A percentile compares a stretch with the other conserved stretches of the same genome.
These are phyloP conservation scores for Oreohelix idahoensis DNA, from an alignment of 1,140 invertebrate genomes.

Conservation along the genomic window DNA sequence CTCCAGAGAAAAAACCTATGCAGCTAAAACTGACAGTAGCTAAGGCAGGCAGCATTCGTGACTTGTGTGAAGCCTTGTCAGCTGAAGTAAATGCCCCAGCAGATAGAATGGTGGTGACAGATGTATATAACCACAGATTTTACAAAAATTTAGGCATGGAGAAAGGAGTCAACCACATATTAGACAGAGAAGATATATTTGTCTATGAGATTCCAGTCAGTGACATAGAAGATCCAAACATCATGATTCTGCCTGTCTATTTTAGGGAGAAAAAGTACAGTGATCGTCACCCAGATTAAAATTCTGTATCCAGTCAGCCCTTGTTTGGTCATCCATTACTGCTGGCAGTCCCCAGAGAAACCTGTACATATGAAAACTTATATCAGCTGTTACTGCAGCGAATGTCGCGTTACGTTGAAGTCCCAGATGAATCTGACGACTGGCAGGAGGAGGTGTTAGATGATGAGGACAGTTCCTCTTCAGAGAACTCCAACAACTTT, in stretches of 20 bases:
- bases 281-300: slow-evolving; percentile 4
- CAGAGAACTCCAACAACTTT: slow-evolving; percentile 28
- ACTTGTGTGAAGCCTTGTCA: slow-evolving; percentile 67
- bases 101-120: slow-evolving; percentile 74
- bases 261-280: slow-evolving; percentile 69
- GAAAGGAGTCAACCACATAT: slow-evolving; percentile 73
- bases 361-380: slow-evolving; percentile 32
- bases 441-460: slow-evolving; percentile 62
- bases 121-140: slow-evolving; percentile 76
- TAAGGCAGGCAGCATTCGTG: slow-evolving; percentile 70
- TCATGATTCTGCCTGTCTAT: slow-evolving; percentile 70
- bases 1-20: slow-evolving; percentile 64
- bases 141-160: slow-evolving; percentile 74
- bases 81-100: slow-evolving; percentile 65
- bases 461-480: slow-evolving; percentile 49
- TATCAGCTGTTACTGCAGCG: slow-evolving; percentile 34
- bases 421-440: slow-evolving; percentile 58
- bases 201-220: slow-evolving; percentile 72
- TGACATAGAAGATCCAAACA: slow-evolving; percentile 58
- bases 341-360: slow-evolving; percentile 15
- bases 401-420: slow-evolving; percentile 59
- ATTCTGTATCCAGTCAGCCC: slow-evolving; percentile 38
- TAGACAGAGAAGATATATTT: slow-evolving; percentile 76
- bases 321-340: slow-evolving; percentile 37
- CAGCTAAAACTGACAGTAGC: slow-evolving; percentile 75